Evolutionary conservation across 2,113 vertebrate species (phyloP), one percentile per base, ranked within the genome.

Genomic region (Chascanopsetta lugubris): DNA sequence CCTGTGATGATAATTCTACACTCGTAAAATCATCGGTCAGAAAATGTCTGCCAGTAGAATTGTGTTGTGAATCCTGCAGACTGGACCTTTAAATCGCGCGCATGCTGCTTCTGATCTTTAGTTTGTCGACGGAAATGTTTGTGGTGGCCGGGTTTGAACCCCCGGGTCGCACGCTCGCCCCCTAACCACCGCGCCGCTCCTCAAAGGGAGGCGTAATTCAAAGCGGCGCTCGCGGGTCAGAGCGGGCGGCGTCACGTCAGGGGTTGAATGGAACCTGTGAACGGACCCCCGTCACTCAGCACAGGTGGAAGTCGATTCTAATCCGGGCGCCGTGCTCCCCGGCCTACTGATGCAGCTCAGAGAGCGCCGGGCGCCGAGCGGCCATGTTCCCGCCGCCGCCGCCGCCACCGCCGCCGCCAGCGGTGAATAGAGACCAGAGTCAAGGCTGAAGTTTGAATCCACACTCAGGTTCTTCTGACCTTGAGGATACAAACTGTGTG

Each of bases 241-340:
- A 13, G 83, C 62, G 42, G 81, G n/a, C 76, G 71, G 21, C 77
- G 80, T 78, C 79, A 66, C 58, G 38, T 29, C 62, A 1, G 59
- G 80, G 32, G 40, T 13, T 75, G 75, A 85, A 62, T 71, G 61
- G 73, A 75, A 50, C 38, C 69, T 43, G n/a, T 87, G 75, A 75
- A 83, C 66, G 66, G 67, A 73, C 76, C 74, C 70, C 49, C 9
- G 20, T 77, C 8, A 5, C 66, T 17, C 15, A 38, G 18, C 0
- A 55, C 55, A 50, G 71, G 70, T 77, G 81, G 79, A 73, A 72
- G 63, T 62, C 76, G 84, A 86, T 88, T 74, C 79, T 88, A 86
- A 86, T 88, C 57, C 40, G 6, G 22, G n/a, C 22, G 0, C 2
- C 0, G 58, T 30, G 79, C 73, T 18, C 64, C 43, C 11, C 43